Percentiles rank a stretch among this genome's conserved stretches.
phyloP scores from a whole-genome alignment of 1,140 invertebrate species.

The Nasonia longicornis region DNA sequence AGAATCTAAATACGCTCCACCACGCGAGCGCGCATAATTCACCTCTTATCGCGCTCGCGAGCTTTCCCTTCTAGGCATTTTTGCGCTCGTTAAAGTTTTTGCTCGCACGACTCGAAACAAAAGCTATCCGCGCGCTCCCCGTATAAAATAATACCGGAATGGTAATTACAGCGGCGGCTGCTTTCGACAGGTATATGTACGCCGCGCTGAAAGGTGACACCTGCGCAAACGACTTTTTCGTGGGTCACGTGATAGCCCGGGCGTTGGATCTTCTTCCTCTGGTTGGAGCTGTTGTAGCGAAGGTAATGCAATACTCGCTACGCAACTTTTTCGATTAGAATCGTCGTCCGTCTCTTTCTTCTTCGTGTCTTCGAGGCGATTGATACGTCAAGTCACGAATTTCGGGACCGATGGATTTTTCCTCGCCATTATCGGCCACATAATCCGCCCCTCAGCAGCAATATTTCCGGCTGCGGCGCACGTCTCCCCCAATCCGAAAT shows the following conservation, averaged over 20 bases:
- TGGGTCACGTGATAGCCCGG: slow-evolving; percentile 41
- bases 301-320: neutral
- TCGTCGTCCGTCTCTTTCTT: neutral
- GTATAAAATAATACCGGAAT: neutral
- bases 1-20: neutral
- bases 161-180: slow-evolving; percentile 24
- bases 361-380: neutral
- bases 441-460: neutral
- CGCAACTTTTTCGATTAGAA: neutral
- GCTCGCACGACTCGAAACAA: neutral
- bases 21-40: neutral
- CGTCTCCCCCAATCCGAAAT: neutral
- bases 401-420: neutral
- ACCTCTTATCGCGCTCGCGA: neutral
- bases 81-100: neutral
- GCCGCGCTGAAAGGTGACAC: slow-evolving; percentile 31
- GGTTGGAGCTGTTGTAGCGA: neutral
- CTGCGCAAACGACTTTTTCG: slow-evolving; percentile 48
- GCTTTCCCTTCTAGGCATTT: neutral
- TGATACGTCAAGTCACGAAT: neutral
- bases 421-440: neutral
- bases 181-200: slow-evolving; percentile 6
- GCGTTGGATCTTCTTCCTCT: neutral
- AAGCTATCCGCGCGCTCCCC: neutral
- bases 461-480: neutral